Conservation (phyloP, 2,888 invertebrate species). For the Seladonia tumulorum region DNA sequence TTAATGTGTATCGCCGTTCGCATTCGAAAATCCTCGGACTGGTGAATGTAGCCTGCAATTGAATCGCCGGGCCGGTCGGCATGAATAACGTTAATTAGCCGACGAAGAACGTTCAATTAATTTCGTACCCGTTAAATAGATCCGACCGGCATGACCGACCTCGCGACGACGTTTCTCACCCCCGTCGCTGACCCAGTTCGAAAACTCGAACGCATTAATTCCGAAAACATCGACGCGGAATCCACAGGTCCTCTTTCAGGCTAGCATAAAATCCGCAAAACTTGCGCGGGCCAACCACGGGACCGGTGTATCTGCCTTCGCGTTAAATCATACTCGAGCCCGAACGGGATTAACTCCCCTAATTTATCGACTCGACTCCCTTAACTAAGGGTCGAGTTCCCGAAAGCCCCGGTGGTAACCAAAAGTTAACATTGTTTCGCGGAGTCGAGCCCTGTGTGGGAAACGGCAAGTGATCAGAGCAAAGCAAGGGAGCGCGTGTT, state of each 20-base stretch:
- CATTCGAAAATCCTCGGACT: background rate
- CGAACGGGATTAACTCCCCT: constrained; percentile 74
- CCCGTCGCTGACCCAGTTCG: constrained; percentile 47
- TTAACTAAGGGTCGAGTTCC: constrained; percentile 28
- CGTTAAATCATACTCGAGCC: constrained; percentile 69
- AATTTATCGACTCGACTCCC: constrained; percentile 71
- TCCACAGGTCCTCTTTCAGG: constrained; percentile 34
- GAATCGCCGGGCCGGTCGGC: background rate
- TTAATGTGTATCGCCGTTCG: background rate
- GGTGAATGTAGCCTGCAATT: constrained; percentile 16
- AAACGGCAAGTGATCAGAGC: constrained; percentile 31
- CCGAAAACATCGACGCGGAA: constrained; percentile 54
- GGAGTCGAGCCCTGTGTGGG: constrained; percentile 33
- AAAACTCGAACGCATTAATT: constrained; percentile 55
- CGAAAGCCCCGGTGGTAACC: constrained; percentile 47
- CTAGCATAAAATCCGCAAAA: constrained; percentile 20
- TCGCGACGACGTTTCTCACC: constrained; percentile 17
- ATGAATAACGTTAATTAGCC: background rate
- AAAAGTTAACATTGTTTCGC: constrained; percentile 58
- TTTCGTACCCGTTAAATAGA: constrained; percentile 25
- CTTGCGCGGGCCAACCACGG: background rate
- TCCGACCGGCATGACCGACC: background rate
- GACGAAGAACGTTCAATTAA: constrained; percentile 25
- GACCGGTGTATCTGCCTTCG: constrained; percentile 42
- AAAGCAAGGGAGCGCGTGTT: constrained; percentile 28